Evolutionary conservation across 2,797 vertebrate genomes (phyloP), one percentile per base, ranked within the genome.

Genomic region (Fratercula arctica): DNA sequence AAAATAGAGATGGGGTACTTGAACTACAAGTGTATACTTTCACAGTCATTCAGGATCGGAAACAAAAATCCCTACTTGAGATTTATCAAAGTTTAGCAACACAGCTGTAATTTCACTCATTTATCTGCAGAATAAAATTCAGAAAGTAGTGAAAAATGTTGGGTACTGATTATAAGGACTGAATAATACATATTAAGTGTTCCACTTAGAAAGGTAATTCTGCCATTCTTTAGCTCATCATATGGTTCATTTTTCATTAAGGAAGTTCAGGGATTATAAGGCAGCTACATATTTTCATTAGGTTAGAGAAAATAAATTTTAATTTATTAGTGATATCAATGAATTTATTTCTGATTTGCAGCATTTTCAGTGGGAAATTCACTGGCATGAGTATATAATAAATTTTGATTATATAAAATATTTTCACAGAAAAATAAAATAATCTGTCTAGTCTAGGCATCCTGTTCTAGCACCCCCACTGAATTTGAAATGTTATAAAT

Each of bases 1-100:
- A 2, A 73, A 81, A 60, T 26, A 81, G 4, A 31, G 16, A 41
- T 60, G 15, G 59, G 11, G 4, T 50, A 13, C 19, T 31, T 72
- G 19, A 86, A 77, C 14, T 69, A 19, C 15, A 69, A 37, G 5
- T 35, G 3, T 23, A 20, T 54, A 46, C 3, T 50, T 59, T 60
- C 6, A 11, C 21, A 74, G 10, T 2, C 11, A 53, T 15, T 50
- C 9, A 50, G 9, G 5, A 48, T 5, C 2, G 0, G n/a, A 37
- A 63, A 48, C 21, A 68, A 35, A 81, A 69, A 43, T 20, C 8
- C 4, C n/a, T 41, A 28, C 6, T 31, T 7, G 50, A 74, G 8
- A 10, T 39, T 81, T 61, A 53, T 53, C 11, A 26, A 48, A 23
- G 6, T 35, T 73, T 43, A 45, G 10, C 24, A 70, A 16, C 13